Evolutionary conservation across 2,113 vertebrate species (phyloP).

Genomic region (Oryzias woworae): DNA sequence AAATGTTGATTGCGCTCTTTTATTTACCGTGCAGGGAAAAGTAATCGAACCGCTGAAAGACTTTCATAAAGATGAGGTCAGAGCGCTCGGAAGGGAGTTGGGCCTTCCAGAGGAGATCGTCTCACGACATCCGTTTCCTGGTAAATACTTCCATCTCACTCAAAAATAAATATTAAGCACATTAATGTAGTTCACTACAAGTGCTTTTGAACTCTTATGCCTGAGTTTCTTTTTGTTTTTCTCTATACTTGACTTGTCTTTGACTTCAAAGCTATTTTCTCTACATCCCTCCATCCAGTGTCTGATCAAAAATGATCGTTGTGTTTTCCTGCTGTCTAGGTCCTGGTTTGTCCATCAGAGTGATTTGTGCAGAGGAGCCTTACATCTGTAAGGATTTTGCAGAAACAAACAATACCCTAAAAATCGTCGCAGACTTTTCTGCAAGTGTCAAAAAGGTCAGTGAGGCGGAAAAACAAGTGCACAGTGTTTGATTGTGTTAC

Average conservation of each 20-base stretch:
- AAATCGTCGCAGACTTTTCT: constrained; percentile 98
- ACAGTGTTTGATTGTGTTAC: background rate
- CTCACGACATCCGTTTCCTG: constrained; percentile 95
- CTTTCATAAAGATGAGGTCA: constrained; percentile 98
- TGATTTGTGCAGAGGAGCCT: constrained; percentile 98
- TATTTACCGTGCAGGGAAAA: constrained; percentile 82
- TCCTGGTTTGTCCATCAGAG: constrained; percentile 95
- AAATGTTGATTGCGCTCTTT: constrained; percentile 26
- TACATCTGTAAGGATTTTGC: constrained; percentile 97
- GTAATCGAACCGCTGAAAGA: constrained; percentile 98
- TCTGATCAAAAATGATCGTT: background rate
- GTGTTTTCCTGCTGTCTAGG: constrained; percentile 69
- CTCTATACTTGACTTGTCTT: too few species aligned
- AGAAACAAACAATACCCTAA: constrained; percentile 98
- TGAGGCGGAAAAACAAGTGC: background rate
- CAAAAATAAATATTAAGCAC: too few species aligned
- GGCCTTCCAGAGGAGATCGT: constrained; percentile 96
- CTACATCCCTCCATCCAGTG: background rate
- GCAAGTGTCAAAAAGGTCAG: constrained; percentile 97
- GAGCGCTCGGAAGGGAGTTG: constrained; percentile 91
- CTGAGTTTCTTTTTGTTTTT: background rate
- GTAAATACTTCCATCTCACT: constrained; percentile 59
- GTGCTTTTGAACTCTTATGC: too few species aligned
- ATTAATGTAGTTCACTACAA: too few species aligned
- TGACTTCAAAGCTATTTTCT: background rate